These are phyloP conservation scores for Caenorhabditis sp. DNA, from an alignment of 2,888 invertebrate genomes.

Conservation along the genomic window DNA sequence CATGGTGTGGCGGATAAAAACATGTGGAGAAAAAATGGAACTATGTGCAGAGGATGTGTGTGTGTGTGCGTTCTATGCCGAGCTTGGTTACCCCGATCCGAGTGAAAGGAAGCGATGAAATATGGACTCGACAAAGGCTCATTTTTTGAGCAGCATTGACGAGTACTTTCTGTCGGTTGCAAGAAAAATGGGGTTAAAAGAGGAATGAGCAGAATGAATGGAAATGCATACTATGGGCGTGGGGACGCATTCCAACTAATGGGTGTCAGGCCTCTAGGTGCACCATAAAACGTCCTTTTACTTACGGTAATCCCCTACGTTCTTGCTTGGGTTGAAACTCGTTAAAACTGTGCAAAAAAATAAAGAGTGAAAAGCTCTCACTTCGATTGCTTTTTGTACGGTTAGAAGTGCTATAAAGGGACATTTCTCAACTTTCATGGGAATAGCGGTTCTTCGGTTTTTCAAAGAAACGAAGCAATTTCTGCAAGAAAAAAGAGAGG, in stretches of 20 bases:
- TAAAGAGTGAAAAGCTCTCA: background rate
- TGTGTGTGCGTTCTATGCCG: conserved; percentile 8
- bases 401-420: too few species aligned
- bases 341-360: background rate
- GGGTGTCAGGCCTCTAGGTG: conserved; percentile 10
- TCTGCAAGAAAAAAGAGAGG: background rate
- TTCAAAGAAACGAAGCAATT: background rate
- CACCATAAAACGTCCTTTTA: background rate
- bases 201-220: conserved; percentile 3
- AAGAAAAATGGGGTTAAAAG: conserved; percentile 1
- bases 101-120: conserved; percentile 15
- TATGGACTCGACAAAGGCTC: conserved; percentile 20
- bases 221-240: background rate
- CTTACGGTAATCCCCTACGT: too few species aligned
- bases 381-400: conserved; percentile 5
- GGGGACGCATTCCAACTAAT: conserved; percentile 15
- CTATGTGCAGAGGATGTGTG: conserved; percentile 10
- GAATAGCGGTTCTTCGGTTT: background rate
- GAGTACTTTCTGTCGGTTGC: conserved; percentile 13
- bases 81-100: background rate
- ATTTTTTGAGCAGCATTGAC: conserved; percentile 8
- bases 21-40: conserved; percentile 5
- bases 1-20: conserved; percentile 1
- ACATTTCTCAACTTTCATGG: background rate
- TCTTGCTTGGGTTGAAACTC: too few species aligned